Evolutionary conservation across 1,140 invertebrate genomes (phyloP).

Genomic region (Pseudomyrmex dendroicus): DNA sequence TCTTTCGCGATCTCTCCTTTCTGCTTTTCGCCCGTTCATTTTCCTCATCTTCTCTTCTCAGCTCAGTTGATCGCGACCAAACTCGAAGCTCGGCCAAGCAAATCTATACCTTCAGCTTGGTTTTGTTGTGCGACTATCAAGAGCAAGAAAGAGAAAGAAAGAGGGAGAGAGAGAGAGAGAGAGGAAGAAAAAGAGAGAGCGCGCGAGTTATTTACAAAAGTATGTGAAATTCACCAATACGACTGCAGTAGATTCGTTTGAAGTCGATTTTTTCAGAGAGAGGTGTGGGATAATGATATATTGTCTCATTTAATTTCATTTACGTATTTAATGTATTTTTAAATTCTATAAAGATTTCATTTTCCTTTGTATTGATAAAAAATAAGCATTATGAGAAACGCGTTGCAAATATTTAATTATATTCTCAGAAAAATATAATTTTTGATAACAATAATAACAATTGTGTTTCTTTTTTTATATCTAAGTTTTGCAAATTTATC

Average conservation of each 20-base stretch:
- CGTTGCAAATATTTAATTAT: background rate
- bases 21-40: conserved; percentile 35
- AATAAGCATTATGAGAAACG: background rate
- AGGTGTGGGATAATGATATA: background rate
- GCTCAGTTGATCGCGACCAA: conserved; percentile 56
- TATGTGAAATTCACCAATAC: conserved; percentile 7
- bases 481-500: conserved; percentile 29
- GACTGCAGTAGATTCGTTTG: background rate
- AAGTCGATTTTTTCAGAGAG: background rate
- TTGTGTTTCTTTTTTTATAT: conserved; percentile 4
- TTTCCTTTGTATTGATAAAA: background rate
- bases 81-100: conserved; percentile 51
- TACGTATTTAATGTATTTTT: background rate
- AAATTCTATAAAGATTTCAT: background rate
- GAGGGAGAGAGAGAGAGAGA: background rate
- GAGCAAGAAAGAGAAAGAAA: background rate
- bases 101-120: conserved; percentile 16
- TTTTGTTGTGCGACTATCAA: conserved; percentile 17
- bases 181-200: too few relatives aligned
- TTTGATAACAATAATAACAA: background rate
- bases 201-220: background rate
- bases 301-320: conserved; percentile 8
- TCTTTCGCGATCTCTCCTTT: conserved; percentile 32
- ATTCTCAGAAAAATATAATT: conserved; percentile 1
- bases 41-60: conserved; percentile 38